Evolutionary conservation across 1,140 invertebrate genomes (phyloP).

Genomic region (Bombus difficillimus): DNA sequence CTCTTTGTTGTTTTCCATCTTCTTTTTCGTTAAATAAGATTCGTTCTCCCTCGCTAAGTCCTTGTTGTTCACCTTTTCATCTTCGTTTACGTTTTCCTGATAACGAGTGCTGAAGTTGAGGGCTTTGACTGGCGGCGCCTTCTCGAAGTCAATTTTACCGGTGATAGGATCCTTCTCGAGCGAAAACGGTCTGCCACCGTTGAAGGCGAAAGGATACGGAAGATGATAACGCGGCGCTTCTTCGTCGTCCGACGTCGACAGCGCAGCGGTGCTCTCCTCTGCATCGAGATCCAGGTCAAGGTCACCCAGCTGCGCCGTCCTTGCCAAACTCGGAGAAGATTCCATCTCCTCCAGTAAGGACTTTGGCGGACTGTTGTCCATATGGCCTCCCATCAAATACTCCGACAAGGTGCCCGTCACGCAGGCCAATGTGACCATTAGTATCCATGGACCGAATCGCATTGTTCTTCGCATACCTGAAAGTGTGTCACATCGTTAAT

Average conservation of each 20-base stretch:
- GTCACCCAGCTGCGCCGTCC: conserved; percentile 68
- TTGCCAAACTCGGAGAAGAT: conserved; percentile 52
- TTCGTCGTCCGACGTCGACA: conserved; percentile 29
- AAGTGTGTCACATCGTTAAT: background rate
- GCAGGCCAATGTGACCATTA: conserved; percentile 22
- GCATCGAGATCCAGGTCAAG: conserved; percentile 74
- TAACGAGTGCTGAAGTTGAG: conserved; percentile 82
- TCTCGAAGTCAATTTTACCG: conserved; percentile 85
- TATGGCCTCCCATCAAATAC: conserved; percentile 72
- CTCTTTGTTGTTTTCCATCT: conserved; percentile 80
- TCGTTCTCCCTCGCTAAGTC: conserved; percentile 31
- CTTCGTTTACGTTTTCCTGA: conserved; percentile 74
- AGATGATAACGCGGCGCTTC: conserved; percentile 71
- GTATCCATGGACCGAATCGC: conserved; percentile 13
- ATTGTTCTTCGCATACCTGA: conserved; percentile 23
- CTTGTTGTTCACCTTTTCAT: conserved; percentile 70
- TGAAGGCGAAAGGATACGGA: conserved; percentile 83
- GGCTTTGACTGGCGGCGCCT: conserved; percentile 78
- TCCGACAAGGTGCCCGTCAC: conserved; percentile 39
- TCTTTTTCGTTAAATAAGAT: conserved; percentile 62
- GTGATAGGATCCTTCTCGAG: conserved; percentile 87
- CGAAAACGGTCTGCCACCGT: conserved; percentile 88
- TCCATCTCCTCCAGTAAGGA: conserved; percentile 53
- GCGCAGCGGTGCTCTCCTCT: conserved; percentile 73
- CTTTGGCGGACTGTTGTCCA: conserved; percentile 67